These are phyloP conservation scores for Drosophila nikananu DNA, from an alignment of 1,140 invertebrate genomes.

Conservation along the genomic window DNA sequence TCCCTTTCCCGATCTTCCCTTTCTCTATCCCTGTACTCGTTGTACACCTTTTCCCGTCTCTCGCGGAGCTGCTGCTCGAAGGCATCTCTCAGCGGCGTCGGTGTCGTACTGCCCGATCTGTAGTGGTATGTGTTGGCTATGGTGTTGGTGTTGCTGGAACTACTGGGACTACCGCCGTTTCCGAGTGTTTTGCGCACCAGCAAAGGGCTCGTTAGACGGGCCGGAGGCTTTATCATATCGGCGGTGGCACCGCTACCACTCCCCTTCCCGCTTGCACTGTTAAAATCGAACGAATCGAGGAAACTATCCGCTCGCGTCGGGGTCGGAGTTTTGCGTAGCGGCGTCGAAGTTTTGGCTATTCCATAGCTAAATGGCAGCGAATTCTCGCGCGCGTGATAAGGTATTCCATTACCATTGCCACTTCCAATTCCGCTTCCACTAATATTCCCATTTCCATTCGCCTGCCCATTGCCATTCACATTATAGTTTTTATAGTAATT, in stretches of 20 bases:
- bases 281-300: slow-evolving; percentile 60
- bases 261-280: slow-evolving; percentile 44
- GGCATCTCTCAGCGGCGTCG: slow-evolving; percentile 64
- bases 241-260: slow-evolving; percentile 18
- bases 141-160: slow-evolving; percentile 50
- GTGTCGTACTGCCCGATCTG: slow-evolving; percentile 53
- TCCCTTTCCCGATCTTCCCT: slow-evolving; percentile 34
- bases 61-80: slow-evolving; percentile 83
- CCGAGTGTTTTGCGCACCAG: slow-evolving; percentile 84
- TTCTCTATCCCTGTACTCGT: slow-evolving; percentile 61
- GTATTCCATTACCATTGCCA: slow-evolving; percentile 86
- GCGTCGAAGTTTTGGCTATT: slow-evolving; percentile 76
- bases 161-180: slow-evolving; percentile 35
- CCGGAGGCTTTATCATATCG: slow-evolving; percentile 82
- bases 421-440: slow-evolving; percentile 40
- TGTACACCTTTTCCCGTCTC: slow-evolving; percentile 81
- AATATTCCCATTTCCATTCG: slow-evolving; percentile 48
- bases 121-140: slow-evolving; percentile 84
- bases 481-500: slow-evolving; percentile 74
- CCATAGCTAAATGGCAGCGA: slow-evolving; percentile 93
- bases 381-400: slow-evolving; percentile 92
- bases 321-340: slow-evolving; percentile 75
- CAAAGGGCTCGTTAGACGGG: slow-evolving; percentile 84
- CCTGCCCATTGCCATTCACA: slow-evolving; percentile 63
- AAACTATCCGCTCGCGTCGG: slow-evolving; percentile 73